Evolutionary conservation across 2,113 vertebrate genomes (phyloP).

Genomic region (Microtus richardsoni): DNA sequence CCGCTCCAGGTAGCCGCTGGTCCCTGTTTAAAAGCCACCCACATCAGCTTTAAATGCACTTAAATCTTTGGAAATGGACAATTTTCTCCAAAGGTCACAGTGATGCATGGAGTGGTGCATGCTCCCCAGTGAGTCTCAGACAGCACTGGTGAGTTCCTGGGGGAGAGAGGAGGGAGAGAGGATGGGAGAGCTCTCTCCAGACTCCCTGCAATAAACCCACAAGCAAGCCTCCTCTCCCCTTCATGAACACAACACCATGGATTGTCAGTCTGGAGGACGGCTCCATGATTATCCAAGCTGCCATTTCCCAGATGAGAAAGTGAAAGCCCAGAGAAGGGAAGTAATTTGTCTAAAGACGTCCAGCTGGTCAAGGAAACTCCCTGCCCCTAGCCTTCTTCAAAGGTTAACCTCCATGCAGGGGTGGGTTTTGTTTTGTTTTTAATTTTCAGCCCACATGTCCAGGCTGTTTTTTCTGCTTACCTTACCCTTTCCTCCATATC

Average conservation of each 20-base stretch:
- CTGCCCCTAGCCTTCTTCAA: neutral
- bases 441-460: neutral
- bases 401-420: neutral
- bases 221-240: neutral
- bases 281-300: neutral
- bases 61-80: conserved; percentile 48
- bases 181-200: neutral
- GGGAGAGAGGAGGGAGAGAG: too few relatives aligned
- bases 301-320: neutral
- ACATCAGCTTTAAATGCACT: neutral
- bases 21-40: neutral
- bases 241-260: too few relatives aligned
- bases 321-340: neutral
- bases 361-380: neutral
- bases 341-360: neutral
- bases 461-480: neutral
- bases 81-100: conserved; percentile 58
- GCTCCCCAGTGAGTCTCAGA: neutral
- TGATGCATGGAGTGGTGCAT: neutral
- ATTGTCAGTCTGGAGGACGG: neutral
- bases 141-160: neutral
- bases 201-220: neutral
- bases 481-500: neutral
- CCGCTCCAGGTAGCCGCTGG: neutral
- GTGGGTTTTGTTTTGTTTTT: neutral